These are phyloP conservation scores for Chionomys nivalis DNA, from an alignment of 2,113 vertebrate genomes.

Conservation along the genomic window DNA sequence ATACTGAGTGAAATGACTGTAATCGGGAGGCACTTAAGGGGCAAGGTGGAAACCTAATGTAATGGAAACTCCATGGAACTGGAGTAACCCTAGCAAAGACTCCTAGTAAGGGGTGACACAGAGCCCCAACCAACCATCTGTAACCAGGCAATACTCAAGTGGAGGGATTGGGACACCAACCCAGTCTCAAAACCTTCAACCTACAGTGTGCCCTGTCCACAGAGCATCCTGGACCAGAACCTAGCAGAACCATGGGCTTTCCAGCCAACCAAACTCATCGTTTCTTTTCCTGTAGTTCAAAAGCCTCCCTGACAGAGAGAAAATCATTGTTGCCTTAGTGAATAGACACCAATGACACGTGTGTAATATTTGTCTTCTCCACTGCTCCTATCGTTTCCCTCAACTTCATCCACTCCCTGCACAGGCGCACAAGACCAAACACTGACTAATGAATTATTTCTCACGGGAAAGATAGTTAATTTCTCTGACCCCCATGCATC, in stretches of 20 bases:
- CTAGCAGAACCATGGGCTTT: background rate
- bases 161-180: background rate
- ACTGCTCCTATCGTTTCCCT: background rate
- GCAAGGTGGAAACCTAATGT: background rate
- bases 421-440: slow-evolving; percentile 41
- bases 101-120: background rate
- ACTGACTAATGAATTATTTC: slow-evolving; percentile 63
- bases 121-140: background rate
- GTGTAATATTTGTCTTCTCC: background rate
- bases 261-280: background rate
- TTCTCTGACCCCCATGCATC: slow-evolving; percentile 64
- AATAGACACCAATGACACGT: background rate
- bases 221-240: background rate
- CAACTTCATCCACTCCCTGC: background rate
- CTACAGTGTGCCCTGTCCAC: background rate
- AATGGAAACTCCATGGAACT: background rate
- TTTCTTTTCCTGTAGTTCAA: slow-evolving; percentile 3
- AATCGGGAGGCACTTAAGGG: background rate
- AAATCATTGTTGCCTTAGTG: slow-evolving; percentile 1
- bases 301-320: slow-evolving; percentile 10
- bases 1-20: background rate
- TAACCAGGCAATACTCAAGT: background rate
- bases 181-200: background rate
- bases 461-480: slow-evolving; percentile 72
- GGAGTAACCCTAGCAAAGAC: background rate